Percentiles rank a stretch among this genome's conserved stretches.
These are phyloP conservation scores for Busseola fusca DNA, from an alignment of 2,888 invertebrate species.

Conservation along the genomic window DNA sequence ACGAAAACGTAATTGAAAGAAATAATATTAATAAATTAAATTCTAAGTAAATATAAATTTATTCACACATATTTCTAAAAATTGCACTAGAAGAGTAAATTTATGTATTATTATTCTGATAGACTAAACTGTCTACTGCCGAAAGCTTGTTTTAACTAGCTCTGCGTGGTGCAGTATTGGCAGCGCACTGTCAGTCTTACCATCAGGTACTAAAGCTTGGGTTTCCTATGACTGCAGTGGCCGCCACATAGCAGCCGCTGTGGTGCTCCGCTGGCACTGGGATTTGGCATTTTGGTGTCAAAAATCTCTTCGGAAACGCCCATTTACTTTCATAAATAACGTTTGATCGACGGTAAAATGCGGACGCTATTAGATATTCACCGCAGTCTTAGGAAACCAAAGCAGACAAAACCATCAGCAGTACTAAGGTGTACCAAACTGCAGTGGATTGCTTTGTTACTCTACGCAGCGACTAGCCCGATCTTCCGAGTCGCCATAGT, in stretches of 20 bases:
- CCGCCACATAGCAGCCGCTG: neutral
- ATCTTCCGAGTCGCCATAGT: too few species aligned
- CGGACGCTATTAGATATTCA: neutral
- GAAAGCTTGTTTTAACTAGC: neutral
- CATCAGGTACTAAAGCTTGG: neutral
- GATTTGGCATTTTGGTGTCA: neutral
- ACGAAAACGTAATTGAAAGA: conserved; percentile 75
- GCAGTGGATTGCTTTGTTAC: neutral
- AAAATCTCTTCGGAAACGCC: neutral
- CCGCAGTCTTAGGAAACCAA: neutral
- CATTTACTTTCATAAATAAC: neutral
- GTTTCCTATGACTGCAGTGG: neutral
- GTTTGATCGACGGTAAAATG: too few species aligned
- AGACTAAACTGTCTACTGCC: conserved; percentile 20
- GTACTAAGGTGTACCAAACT: neutral
- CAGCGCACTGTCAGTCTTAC: too few species aligned
- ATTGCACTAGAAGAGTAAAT: conserved; percentile 79
- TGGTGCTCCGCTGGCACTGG: neutral
- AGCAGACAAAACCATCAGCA: neutral
- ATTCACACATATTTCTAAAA: conserved; percentile 83
- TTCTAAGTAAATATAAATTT: conserved; percentile 73
- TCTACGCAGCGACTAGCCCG: neutral
- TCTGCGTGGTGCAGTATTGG: neutral
- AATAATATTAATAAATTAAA: conserved; percentile 63
- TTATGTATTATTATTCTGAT: conserved; percentile 56